A percentile compares a stretch with the other conserved stretches of the same genome.
These are phyloP conservation scores for Fulmarus glacialis DNA, from an alignment of 2,113 vertebrate genomes.

Conservation along the genomic window DNA sequence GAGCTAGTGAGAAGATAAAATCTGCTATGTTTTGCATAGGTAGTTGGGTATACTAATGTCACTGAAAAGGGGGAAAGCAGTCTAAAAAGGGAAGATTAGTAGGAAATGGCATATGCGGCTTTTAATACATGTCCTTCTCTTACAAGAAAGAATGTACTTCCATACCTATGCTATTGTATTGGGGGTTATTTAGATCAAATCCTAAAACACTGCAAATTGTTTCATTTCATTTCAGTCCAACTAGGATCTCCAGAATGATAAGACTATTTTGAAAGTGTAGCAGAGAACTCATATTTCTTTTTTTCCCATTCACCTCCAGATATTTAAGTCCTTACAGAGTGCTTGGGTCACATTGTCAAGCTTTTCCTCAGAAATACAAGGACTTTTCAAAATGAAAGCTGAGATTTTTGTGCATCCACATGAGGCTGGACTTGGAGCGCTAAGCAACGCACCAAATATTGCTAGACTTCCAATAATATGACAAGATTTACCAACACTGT, in stretches of 20 bases:
- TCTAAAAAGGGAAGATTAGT: background rate
- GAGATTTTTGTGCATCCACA: background rate
- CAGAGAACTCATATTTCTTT: background rate
- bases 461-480: background rate
- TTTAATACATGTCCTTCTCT: background rate
- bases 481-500: background rate
- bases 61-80: background rate
- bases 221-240: background rate
- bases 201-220: background rate
- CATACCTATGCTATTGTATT: background rate
- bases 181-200: background rate
- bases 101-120: background rate
- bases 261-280: background rate
- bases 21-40: background rate
- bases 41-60: background rate
- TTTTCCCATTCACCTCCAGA: background rate
- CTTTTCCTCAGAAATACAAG: background rate
- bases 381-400: background rate
- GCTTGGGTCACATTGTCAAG: background rate
- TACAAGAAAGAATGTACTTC: background rate
- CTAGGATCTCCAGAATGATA: background rate
- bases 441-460: background rate
- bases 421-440: background rate
- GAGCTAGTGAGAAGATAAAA: background rate
- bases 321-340: background rate